phyloP scores from a whole-genome alignment of 30 jellyfish, hydroid and myxozoan species.

The Clytia hemisphaerica region DNA sequence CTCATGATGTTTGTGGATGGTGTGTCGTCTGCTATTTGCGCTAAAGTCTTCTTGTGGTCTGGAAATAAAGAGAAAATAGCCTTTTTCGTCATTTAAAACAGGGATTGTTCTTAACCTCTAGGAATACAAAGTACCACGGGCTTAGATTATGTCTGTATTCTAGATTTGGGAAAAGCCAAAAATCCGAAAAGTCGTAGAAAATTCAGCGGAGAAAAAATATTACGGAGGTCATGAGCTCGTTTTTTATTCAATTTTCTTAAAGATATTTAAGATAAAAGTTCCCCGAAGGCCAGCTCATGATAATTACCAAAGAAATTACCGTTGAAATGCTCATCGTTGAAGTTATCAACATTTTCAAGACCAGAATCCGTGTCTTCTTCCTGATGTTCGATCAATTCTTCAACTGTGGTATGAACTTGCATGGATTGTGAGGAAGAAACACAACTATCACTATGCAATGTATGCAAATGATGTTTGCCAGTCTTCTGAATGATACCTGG shows the following conservation, averaged over 20 bases:
- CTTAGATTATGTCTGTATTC: no score
- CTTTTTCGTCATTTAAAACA: no score
- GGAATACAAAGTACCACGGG: no score
- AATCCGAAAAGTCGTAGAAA: no score
- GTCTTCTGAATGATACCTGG: constrained; percentile 14
- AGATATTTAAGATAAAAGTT: neutral
- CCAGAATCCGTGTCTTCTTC: neutral
- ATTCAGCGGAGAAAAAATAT: no score
- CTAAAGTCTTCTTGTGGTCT: neutral
- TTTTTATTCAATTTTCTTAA: no score
- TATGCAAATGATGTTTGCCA: neutral
- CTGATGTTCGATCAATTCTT: neutral
- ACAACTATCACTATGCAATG: constrained; percentile 4
- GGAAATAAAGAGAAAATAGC: no score
- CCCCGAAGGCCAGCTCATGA: neutral
- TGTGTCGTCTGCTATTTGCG: constrained; percentile 3
- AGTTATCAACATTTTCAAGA: neutral
- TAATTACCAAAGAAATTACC: neutral
- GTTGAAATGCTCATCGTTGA: no score
- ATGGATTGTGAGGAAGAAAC: neutral
- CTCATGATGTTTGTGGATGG: no score
- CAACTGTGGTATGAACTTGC: neutral
- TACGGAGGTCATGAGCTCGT: no score
- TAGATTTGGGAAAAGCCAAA: no score
- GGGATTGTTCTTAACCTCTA: no score